A percentile compares a stretch with the other conserved stretches of the same genome.
Conservation (phyloP, 2,888 invertebrate genomes). For the Andrena hattorfiana region DNA sequence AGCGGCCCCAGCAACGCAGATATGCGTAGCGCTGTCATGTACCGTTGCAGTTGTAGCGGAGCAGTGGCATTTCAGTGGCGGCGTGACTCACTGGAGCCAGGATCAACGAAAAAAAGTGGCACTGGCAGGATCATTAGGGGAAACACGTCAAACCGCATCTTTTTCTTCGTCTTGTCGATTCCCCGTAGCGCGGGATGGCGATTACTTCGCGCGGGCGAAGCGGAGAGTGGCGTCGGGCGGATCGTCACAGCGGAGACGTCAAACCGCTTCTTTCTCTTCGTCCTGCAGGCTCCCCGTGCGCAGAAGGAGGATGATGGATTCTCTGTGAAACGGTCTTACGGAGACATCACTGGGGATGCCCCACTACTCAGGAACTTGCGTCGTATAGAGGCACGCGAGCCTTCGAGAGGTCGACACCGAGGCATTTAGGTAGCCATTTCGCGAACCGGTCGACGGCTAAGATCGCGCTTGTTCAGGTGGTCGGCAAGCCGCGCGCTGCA, state of each 20-base stretch:
- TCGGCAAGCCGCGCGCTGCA: background rate
- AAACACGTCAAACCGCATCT: slow-evolving; percentile 1
- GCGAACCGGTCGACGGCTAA: slow-evolving; percentile 7
- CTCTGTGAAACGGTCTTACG: background rate
- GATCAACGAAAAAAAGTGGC: background rate
- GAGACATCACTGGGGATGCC: slow-evolving; percentile 26
- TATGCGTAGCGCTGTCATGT: too few relatives aligned
- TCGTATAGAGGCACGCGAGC: slow-evolving; percentile 2
- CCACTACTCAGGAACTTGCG: slow-evolving; percentile 41
- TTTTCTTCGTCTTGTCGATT: slow-evolving; percentile 16
- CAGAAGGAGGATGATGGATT: background rate
- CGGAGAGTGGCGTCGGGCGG: background rate
- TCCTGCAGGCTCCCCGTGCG: background rate
- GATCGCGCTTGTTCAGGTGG: background rate
- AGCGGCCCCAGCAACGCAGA: too few relatives aligned
- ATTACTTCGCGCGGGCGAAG: background rate
- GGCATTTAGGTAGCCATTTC: slow-evolving; percentile 7
- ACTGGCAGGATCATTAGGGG: background rate
- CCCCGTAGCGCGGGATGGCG: background rate
- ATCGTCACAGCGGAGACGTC: background rate
- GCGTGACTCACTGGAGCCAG: background rate
- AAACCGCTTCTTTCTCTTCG: slow-evolving; percentile 8
- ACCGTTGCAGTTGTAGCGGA: background rate
- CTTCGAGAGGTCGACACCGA: background rate
- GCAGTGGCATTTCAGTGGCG: background rate